Percentiles rank a stretch among this genome's conserved stretches.
These are phyloP conservation scores for Liposcelis brunnea DNA, from an alignment of 2,888 invertebrate genomes.

Conservation along the genomic window DNA sequence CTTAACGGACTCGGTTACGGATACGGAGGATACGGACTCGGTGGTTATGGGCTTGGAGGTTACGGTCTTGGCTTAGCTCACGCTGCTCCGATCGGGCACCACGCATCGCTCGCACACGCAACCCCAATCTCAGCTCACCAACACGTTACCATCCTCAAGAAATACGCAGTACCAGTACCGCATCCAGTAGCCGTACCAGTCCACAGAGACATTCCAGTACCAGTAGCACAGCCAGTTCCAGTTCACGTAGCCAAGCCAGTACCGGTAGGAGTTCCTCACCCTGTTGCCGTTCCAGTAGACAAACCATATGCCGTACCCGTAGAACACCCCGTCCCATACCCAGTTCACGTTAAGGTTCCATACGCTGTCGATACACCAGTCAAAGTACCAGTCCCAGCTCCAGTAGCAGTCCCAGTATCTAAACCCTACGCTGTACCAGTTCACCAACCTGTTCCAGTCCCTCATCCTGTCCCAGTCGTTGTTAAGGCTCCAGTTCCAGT, in stretches of 20 bases:
- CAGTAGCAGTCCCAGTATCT: conserved; percentile 26
- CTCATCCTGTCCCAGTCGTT: conserved; percentile 16
- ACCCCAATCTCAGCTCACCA: conserved; percentile 6
- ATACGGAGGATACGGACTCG: conserved; percentile 1
- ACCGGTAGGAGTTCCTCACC: conserved; percentile 11
- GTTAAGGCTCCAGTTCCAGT: conserved; percentile 14
- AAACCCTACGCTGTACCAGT: conserved; percentile 21
- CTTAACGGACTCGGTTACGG: background rate
- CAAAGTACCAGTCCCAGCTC: conserved; percentile 34
- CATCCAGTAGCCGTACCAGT: conserved; percentile 3
- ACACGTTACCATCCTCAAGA: conserved; percentile 10
- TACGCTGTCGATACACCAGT: conserved; percentile 32
- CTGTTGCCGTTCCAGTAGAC: conserved; percentile 10
- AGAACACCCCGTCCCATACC: conserved; percentile 15
- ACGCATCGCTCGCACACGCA: conserved; percentile 5
- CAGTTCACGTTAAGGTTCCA: conserved; percentile 25
- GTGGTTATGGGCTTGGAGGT: conserved; percentile 6
- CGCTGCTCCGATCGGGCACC: conserved; percentile 2
- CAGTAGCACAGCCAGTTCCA: conserved; percentile 10
- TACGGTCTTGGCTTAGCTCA: background rate
- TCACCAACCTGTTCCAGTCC: conserved; percentile 16
- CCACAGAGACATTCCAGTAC: conserved; percentile 8
- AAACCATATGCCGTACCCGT: conserved; percentile 11
- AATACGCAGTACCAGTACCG: conserved; percentile 10
- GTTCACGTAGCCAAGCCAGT: conserved; percentile 12